Evolutionary conservation across 2,797 vertebrate genomes (phyloP).

Genomic region (Gallinago solitaria): DNA sequence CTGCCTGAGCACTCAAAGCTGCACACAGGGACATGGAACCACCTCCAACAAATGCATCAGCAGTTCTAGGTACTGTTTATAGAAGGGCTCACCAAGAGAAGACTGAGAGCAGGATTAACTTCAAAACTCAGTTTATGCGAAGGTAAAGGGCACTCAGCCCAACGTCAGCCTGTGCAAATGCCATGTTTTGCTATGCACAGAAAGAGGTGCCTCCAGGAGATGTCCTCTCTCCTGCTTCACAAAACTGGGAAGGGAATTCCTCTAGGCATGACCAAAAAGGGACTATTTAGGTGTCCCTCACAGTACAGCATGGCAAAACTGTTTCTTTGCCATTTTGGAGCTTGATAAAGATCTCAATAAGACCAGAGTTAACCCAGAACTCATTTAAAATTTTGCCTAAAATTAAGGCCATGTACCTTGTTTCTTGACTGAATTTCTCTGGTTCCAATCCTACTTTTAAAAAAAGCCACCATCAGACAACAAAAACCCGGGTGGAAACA

Average conservation of each 20-base stretch:
- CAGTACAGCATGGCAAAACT: neutral
- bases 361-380: neutral
- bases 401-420: neutral
- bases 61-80: neutral
- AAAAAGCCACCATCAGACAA: neutral
- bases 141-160: neutral
- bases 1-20: neutral
- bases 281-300: neutral
- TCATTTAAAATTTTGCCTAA: neutral
- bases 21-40: fast-evolving
- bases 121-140: neutral
- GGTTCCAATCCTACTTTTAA: neutral
- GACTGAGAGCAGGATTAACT: neutral
- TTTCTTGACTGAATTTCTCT: neutral
- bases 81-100: neutral
- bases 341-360: neutral
- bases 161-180: neutral
- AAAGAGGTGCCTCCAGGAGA: neutral
- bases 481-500: neutral
- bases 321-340: neutral
- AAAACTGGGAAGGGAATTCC: neutral
- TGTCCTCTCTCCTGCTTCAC: neutral
- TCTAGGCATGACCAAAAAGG: neutral
- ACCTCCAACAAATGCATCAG: neutral
- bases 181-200: fast-evolving